A percentile compares a stretch with the other conserved stretches of the same genome.
Conservation (phyloP, 2,888 invertebrate species). For the Drosophila yooni region DNA sequence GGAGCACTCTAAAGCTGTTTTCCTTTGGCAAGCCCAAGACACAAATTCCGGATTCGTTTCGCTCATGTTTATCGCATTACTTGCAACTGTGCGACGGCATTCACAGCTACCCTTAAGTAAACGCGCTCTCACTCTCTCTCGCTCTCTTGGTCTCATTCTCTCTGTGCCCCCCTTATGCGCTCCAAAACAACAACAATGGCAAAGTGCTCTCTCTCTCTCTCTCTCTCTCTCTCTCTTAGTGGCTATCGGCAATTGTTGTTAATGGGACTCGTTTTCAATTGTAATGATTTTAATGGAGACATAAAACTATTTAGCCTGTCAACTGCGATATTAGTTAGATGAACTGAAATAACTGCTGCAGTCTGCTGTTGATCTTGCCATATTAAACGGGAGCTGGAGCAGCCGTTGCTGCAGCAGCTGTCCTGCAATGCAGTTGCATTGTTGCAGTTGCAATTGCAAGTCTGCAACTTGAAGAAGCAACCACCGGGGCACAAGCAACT, state of each 20-base stretch:
- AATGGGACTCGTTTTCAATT: conserved; percentile 49
- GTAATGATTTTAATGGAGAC: conserved; percentile 57
- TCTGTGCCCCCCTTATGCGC: conserved; percentile 3
- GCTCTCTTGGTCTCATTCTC: neutral
- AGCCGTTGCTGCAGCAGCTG: conserved; percentile 40
- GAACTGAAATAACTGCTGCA: conserved; percentile 10
- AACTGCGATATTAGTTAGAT: conserved; percentile 21
- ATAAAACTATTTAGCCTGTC: conserved; percentile 48
- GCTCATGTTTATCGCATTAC: conserved; percentile 33
- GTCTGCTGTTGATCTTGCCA: conserved; percentile 16
- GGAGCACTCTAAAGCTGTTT: conserved; percentile 45
- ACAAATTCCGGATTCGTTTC: conserved; percentile 49
- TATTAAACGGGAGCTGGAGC: conserved; percentile 9
- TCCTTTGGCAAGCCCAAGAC: conserved; percentile 8
- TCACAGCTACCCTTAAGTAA: conserved; percentile 41
- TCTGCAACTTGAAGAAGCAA: conserved; percentile 38
- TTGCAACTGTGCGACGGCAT: conserved; percentile 43
- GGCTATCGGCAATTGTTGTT: conserved; percentile 38
- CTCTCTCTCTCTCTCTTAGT: conserved; percentile 12
- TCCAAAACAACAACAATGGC: conserved; percentile 24
- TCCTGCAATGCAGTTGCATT: conserved; percentile 46
- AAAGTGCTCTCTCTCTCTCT: conserved; percentile 17
- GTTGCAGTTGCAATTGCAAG: conserved; percentile 51
- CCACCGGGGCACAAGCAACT: conserved; percentile 33
- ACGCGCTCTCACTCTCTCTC: conserved; percentile 2